A percentile compares a stretch with the other conserved stretches of the same genome.
Conservation (phyloP, 2,113 vertebrate genomes). For the Pseudolaguvia tuberculata region DNA sequence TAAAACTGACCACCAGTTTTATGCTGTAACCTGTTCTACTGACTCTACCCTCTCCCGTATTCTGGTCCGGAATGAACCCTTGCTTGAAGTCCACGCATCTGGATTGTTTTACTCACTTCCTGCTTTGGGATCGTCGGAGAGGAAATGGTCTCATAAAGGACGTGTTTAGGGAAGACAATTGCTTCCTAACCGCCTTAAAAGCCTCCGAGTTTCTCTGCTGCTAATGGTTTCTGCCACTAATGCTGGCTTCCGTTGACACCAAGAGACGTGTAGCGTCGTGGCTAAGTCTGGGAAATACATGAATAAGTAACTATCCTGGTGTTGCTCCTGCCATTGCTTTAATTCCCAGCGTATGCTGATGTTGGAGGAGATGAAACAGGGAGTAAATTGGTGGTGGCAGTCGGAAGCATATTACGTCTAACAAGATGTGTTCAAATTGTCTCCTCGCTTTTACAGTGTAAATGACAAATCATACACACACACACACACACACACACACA, state of each 20-base stretch:
- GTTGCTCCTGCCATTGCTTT: slow-evolving; percentile 61
- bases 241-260: slow-evolving; percentile 51
- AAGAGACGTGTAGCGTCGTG: slow-evolving; percentile 43
- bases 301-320: slow-evolving; percentile 60
- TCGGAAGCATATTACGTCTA: slow-evolving; percentile 53
- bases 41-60: background rate
- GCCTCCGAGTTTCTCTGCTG: slow-evolving; percentile 45
- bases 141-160: slow-evolving; percentile 8
- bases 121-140: background rate
- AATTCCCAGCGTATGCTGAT: slow-evolving; percentile 62
- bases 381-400: slow-evolving; percentile 61
- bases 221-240: slow-evolving; percentile 56
- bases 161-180: background rate
- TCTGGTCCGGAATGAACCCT: background rate
- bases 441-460: background rate
- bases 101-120: background rate
- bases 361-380: slow-evolving; percentile 65
- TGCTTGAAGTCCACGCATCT: background rate
- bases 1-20: too few species aligned
- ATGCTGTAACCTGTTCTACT: background rate
- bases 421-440: slow-evolving; percentile 53
- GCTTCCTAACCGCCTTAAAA: slow-evolving; percentile 48
- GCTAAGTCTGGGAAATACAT: slow-evolving; percentile 58
- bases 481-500: too few species aligned
- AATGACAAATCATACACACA: background rate